Evolutionary conservation across 2,797 vertebrate species (phyloP), one percentile per base, ranked within the genome.

Genomic region (Adelosebastes latens): DNA sequence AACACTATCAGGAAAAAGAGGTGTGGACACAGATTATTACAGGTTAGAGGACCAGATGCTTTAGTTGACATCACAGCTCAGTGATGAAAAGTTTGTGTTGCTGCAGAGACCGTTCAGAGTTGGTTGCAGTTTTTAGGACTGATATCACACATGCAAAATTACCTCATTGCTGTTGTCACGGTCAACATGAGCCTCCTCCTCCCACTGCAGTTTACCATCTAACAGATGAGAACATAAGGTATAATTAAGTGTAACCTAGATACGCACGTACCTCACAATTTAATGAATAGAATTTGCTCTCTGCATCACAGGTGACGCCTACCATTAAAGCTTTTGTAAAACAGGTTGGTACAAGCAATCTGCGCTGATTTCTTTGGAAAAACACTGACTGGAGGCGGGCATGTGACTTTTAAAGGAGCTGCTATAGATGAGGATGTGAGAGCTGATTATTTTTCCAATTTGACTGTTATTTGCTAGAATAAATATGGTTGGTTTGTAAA

Each of bases 171-270:
- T 98, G 94, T 96, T 97, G 77, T 97, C 91, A 6, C 95, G 95
- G 89, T 98, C 96, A n/a, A 98, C 93, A 0, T 95, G 94, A 46
- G 97, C 97, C 85, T 98, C 97, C 72, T 98, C 97, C 82, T 98
- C 97, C 97, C 97, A 98, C 68, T 97, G 97, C 27, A 98, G 88
- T 88, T 98, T 98, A 71, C 97, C 97, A 90, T 98, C 97, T 98
- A 70, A 85, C 18, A 61, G 29, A 85, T n/a, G 72, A 84, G 39
- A 84, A 74, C 59, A 84, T 3, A 20, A 42, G 12, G 34, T 31
- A 49, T 4, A 61, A 42, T 64, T 14, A 61, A 56, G 29, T n/a
- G 53, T 34, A 18, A 82, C 13, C 18, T 18, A 22, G 31, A 56
- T 13, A 53, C 22, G 12, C 49, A 58, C 32, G 32, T 55, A 27